Conservation (phyloP, 30 jellyfish, hydroid and myxozoan species). For the Pseudorhiza aurosa region DNA sequence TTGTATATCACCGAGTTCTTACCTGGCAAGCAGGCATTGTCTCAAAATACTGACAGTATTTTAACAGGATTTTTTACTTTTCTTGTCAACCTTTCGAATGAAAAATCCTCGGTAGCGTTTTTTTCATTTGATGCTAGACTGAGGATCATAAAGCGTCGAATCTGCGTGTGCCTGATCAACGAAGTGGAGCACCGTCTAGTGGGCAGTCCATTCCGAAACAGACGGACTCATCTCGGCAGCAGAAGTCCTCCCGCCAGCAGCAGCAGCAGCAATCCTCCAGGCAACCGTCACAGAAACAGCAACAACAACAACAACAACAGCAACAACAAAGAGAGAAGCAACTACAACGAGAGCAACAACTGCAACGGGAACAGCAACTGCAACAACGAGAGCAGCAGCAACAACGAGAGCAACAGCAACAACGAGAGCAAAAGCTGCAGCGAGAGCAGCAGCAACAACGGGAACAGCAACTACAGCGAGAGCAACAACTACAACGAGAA, state of each 20-base stretch:
- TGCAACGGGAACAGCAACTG: not conserved
- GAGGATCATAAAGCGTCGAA: conserved; percentile 49
- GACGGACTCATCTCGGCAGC: conserved; percentile 13
- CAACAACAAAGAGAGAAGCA: conserved; percentile 28
- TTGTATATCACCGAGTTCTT: too few relatives aligned
- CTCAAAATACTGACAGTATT: too few relatives aligned
- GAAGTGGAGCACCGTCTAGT: conserved; percentile 12
- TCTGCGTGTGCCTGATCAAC: conserved; percentile 52
- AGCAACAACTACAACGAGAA: conserved; percentile 4
- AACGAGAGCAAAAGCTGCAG: not conserved
- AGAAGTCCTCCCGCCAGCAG: conserved; percentile 7
- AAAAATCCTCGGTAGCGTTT: too few relatives aligned
- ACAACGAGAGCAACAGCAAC: not conserved
- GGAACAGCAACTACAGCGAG: not conserved
- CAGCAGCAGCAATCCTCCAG: conserved; percentile 19
- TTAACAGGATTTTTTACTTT: too few relatives aligned
- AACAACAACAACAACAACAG: not conserved
- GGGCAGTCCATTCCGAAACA: not conserved
- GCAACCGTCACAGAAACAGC: conserved; percentile 7
- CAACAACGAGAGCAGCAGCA: not conserved
- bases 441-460: conserved; percentile 6
- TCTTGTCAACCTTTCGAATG: too few relatives aligned
- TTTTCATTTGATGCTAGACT: not conserved
- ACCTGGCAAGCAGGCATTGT: too few relatives aligned
- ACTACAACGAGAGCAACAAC: conserved; percentile 1